These are phyloP conservation scores for Eupithecia exiguata DNA, from an alignment of 2,888 invertebrate species.

Conservation along the genomic window DNA sequence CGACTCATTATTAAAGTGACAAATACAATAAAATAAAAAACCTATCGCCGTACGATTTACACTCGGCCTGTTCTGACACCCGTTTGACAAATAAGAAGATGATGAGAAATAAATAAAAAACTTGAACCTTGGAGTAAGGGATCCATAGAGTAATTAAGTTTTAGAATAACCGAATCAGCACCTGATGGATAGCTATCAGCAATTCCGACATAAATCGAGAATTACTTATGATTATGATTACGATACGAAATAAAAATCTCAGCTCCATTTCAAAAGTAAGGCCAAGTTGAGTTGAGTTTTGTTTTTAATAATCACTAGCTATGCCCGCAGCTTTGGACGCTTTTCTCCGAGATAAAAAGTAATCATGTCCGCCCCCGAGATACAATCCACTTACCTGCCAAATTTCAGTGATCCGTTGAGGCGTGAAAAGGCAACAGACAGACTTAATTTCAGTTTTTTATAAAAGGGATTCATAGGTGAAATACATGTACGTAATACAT, in stretches of 20 bases:
- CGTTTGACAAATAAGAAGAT: slow-evolving; percentile 53
- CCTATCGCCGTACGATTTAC: slow-evolving; percentile 44
- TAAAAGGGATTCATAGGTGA: background rate
- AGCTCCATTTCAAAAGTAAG: background rate
- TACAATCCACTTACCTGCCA: no score
- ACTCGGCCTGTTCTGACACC: slow-evolving; percentile 49
- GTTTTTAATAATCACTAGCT: background rate
- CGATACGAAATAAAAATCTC: background rate
- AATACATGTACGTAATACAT: background rate
- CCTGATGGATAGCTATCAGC: background rate
- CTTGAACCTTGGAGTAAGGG: slow-evolving; percentile 24
- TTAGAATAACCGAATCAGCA: slow-evolving; percentile 3
- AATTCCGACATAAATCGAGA: background rate
- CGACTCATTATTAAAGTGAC: slow-evolving; percentile 39
- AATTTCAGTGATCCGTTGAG: background rate
- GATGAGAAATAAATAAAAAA: slow-evolving; percentile 43
- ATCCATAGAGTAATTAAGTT: slow-evolving; percentile 3
- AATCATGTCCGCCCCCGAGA: background rate
- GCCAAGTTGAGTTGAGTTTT: background rate
- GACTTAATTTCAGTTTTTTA: background rate
- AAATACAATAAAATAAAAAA: slow-evolving; percentile 45
- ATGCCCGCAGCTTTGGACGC: background rate
- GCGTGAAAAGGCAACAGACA: background rate
- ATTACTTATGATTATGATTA: background rate
- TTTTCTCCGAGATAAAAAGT: background rate